phyloP scores from a whole-genome alignment of 2,113 vertebrate genomes.

The Scytalopus superciliaris region DNA sequence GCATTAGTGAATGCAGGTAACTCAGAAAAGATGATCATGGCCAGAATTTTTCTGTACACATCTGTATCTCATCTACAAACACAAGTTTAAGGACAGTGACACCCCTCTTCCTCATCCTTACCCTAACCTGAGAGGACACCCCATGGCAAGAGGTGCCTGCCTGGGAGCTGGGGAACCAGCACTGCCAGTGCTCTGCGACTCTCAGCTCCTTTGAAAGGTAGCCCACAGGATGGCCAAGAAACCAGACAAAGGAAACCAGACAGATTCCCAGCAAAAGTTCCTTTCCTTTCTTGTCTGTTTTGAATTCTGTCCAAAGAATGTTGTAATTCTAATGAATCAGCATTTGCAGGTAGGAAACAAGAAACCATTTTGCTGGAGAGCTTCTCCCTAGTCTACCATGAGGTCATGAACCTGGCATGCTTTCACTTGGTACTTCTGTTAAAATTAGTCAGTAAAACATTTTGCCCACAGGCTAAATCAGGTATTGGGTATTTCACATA shows the following conservation, averaged over 20 bases:
- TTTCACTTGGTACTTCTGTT: not conserved
- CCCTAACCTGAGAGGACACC: no score
- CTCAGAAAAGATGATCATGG: fast-evolving
- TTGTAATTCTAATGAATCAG: not conserved
- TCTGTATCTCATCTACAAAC: not conserved
- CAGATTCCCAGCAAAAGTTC: not conserved
- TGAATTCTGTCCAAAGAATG: not conserved
- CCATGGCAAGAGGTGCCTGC: no score
- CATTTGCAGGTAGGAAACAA: not conserved
- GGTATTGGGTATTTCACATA: not conserved
- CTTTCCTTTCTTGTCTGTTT: not conserved
- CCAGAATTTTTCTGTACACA: not conserved
- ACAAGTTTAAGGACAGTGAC: not conserved
- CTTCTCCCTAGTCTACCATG: not conserved
- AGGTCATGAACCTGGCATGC: not conserved
- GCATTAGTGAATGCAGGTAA: not conserved
- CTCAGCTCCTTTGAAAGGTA: not conserved
- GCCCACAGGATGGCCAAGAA: not conserved
- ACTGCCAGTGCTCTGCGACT: not conserved
- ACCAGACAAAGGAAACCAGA: not conserved
- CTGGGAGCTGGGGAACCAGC: no score
- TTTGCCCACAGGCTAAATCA: not conserved
- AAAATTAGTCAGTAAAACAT: not conserved
- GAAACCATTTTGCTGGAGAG: not conserved
- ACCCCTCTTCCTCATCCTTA: not conserved